Evolutionary conservation across 2,113 vertebrate genomes (phyloP).

Genomic region (Sinocyclocheilus anshuiensis): DNA sequence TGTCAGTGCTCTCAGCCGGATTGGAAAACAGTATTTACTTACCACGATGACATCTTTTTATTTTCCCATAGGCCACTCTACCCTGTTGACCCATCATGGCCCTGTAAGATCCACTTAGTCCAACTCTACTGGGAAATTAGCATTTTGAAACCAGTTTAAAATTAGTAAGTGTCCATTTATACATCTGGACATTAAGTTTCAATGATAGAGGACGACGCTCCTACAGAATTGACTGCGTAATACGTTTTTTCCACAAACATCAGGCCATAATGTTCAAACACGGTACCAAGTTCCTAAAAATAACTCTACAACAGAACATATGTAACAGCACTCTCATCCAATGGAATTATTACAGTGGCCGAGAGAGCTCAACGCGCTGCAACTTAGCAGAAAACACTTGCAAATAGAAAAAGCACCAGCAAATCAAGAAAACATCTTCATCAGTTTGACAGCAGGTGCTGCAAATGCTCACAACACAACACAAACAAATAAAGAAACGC

Average conservation of each 20-base stretch:
- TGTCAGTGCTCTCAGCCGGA: not conserved
- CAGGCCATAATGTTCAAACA: not conserved
- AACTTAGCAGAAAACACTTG: no score
- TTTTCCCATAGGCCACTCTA: not conserved
- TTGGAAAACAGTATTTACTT: constrained; percentile 7
- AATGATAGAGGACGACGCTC: not conserved
- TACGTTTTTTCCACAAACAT: not conserved
- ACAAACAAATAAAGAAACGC: no score
- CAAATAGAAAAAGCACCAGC: no score
- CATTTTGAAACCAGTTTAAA: not conserved
- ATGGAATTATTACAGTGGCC: not conserved
- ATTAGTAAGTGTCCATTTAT: not conserved
- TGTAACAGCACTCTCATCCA: not conserved
- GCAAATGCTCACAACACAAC: no score
- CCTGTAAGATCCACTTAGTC: not conserved
- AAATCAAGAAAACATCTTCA: no score
- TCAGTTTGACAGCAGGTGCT: no score
- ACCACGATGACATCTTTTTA: not conserved
- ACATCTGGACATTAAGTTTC: not conserved
- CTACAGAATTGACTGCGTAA: not conserved
- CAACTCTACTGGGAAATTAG: not conserved
- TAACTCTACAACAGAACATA: not conserved
- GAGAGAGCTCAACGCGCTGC: no score
- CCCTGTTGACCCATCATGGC: not conserved
- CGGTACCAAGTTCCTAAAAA: not conserved